These are phyloP conservation scores for Cephus rjabovi DNA, from an alignment of 2,888 invertebrate genomes.

Conservation along the genomic window DNA sequence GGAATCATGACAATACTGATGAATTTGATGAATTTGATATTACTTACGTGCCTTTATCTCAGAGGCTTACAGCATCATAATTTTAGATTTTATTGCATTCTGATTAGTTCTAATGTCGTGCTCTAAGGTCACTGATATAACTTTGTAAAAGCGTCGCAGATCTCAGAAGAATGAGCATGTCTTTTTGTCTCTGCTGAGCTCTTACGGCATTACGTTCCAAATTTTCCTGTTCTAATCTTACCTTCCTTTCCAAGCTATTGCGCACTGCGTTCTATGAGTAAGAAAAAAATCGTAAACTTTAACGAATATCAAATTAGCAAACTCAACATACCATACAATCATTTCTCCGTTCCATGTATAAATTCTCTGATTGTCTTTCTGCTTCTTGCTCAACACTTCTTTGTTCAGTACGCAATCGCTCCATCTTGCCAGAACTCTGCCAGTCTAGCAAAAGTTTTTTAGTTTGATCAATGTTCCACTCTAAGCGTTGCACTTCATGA, in stretches of 20 bases:
- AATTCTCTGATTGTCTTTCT: slow-evolving; percentile 10
- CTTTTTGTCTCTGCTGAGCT: slow-evolving; percentile 14
- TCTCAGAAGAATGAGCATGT: slow-evolving; percentile 15
- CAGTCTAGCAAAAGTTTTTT: slow-evolving; percentile 24
- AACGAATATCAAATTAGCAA: background rate
- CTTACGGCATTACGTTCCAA: slow-evolving; percentile 13
- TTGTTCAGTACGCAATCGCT: slow-evolving; percentile 16
- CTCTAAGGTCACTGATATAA: slow-evolving; percentile 23
- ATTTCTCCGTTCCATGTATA: slow-evolving; percentile 23
- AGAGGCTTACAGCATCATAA: slow-evolving; percentile 35
- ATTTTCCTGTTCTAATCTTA: slow-evolving; percentile 12
- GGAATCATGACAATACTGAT: slow-evolving; percentile 26
- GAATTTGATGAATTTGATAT: slow-evolving; percentile 48
- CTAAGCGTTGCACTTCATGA: slow-evolving; percentile 14
- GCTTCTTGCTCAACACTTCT: slow-evolving; percentile 19
- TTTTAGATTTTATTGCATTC: background rate
- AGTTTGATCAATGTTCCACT: slow-evolving; percentile 8
- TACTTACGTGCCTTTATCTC: slow-evolving; percentile 51
- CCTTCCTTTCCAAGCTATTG: slow-evolving; percentile 13
- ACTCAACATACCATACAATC: slow-evolving; percentile 16
- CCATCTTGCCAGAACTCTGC: slow-evolving; percentile 22
- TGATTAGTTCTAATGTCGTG: slow-evolving; percentile 9
- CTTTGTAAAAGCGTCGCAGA: slow-evolving; percentile 24
- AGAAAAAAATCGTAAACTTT: background rate
- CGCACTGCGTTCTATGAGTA: slow-evolving; percentile 23